phyloP scores from a whole-genome alignment of 1,140 invertebrate genomes.

The Drosophila setifemur region DNA sequence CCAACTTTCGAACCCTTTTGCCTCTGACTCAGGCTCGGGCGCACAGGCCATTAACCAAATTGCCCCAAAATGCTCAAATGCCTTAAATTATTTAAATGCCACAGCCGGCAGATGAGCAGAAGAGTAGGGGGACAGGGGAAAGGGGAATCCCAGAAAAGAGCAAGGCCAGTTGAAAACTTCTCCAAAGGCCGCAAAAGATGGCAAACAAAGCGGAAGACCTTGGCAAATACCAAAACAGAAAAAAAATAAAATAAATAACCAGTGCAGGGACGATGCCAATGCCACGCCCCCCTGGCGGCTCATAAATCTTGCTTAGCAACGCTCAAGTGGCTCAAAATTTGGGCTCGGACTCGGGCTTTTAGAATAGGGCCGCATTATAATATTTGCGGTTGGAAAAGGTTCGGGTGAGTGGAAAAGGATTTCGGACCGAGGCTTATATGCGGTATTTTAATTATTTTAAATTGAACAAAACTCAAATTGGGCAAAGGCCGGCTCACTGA shows the following conservation, averaged over 20 bases:
- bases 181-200: slow-evolving; percentile 35
- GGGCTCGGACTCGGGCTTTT: neutral
- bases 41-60: slow-evolving; percentile 74
- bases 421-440: slow-evolving; percentile 45
- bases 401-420: slow-evolving; percentile 20
- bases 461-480: slow-evolving; percentile 36
- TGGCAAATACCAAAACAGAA: slow-evolving; percentile 43
- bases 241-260: slow-evolving; percentile 42
- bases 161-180: slow-evolving; percentile 41
- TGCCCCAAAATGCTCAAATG: slow-evolving; percentile 69
- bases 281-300: slow-evolving; percentile 48
- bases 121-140: neutral
- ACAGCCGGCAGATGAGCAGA: slow-evolving; percentile 25
- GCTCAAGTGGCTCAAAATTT: slow-evolving; percentile 54
- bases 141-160: slow-evolving; percentile 11
- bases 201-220: slow-evolving; percentile 61
- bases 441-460: slow-evolving; percentile 72
- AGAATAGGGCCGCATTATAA: slow-evolving; percentile 32
- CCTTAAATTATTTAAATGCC: slow-evolving; percentile 74
- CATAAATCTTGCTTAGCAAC: slow-evolving; percentile 76
- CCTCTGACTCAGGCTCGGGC: neutral
- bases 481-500: neutral
- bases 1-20: slow-evolving; percentile 50
- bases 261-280: slow-evolving; percentile 41
- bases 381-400: slow-evolving; percentile 58